Evolutionary conservation across 2,113 vertebrate species (phyloP).

Genomic region (Phylloscopus trochiloides): DNA sequence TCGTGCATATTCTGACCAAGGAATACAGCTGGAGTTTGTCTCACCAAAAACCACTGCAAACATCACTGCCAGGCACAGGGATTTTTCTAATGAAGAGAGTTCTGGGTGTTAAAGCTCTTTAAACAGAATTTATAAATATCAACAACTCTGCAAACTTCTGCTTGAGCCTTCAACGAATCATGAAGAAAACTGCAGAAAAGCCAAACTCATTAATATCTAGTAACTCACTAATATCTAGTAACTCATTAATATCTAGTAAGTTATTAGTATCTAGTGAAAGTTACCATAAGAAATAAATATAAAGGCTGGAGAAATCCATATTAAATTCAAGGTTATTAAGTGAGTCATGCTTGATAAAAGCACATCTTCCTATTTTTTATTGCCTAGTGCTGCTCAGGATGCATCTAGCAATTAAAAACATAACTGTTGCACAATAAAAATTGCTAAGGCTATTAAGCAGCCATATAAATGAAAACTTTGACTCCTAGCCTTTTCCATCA

Average conservation of each 20-base stretch:
- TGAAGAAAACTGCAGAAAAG: not conserved
- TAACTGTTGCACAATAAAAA: not conserved
- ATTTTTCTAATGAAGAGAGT: not conserved
- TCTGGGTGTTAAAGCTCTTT: not conserved
- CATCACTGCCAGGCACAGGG: not conserved
- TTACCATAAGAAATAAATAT: not conserved
- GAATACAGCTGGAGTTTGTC: not conserved
- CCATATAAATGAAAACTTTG: slow-evolving; percentile 11
- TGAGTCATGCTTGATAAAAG: not conserved
- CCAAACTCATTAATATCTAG: not conserved
- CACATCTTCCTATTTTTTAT: not conserved
- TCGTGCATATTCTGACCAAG: not conserved
- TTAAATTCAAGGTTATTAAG: slow-evolving; percentile 8
- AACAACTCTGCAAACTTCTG: not conserved
- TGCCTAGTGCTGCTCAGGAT: not conserved
- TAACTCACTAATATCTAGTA: not conserved
- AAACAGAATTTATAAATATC: not conserved
- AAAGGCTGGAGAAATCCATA: not conserved
- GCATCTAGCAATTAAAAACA: not conserved
- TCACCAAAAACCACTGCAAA: not conserved
- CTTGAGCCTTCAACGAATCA: not conserved
- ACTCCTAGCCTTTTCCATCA: not conserved
- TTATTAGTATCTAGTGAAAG: not conserved
- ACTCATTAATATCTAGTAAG: not conserved
- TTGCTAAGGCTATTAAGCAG: slow-evolving; percentile 11